phyloP scores from a whole-genome alignment of 2,888 invertebrate genomes.

The Eulithis testata region DNA sequence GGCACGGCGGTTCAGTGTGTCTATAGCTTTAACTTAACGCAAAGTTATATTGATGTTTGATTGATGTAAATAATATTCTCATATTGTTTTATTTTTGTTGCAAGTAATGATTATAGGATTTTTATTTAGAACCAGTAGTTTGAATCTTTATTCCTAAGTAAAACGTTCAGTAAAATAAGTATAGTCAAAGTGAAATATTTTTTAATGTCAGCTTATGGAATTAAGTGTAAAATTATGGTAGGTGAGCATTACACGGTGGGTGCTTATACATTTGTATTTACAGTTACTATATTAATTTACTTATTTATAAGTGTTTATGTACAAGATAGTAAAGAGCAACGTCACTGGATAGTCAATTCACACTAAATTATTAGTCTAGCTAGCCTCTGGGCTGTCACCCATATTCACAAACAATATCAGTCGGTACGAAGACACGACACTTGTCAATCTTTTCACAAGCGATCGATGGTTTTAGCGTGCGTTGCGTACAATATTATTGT shows the following conservation, averaged over 20 bases:
- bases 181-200: slow-evolving; percentile 11
- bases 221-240: slow-evolving; percentile 21
- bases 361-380: slow-evolving; percentile 17
- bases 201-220: slow-evolving; percentile 4
- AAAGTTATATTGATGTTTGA: slow-evolving; percentile 44
- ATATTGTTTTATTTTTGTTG: slow-evolving; percentile 45
- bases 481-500: too few species aligned
- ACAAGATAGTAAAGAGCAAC: slow-evolving; percentile 35
- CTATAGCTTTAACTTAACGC: slow-evolving; percentile 40
- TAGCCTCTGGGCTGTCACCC: slow-evolving; percentile 22
- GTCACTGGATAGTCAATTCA: slow-evolving; percentile 19
- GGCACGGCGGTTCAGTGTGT: slow-evolving; percentile 36
- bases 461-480: too few species aligned
- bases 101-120: slow-evolving; percentile 43
- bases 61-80: slow-evolving; percentile 56
- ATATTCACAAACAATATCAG: slow-evolving; percentile 4
- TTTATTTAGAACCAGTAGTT: slow-evolving; percentile 36
- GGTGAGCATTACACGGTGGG: slow-evolving; percentile 68
- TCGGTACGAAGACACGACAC: not conserved
- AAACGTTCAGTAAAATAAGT: not conserved
- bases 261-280: slow-evolving; percentile 56
- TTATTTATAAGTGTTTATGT: slow-evolving; percentile 23
- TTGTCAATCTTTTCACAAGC: too few species aligned
- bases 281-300: slow-evolving; percentile 46
- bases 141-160: slow-evolving; percentile 2